Conservation (phyloP, 2,113 vertebrate species). For the Gymnarchus niloticus region DNA sequence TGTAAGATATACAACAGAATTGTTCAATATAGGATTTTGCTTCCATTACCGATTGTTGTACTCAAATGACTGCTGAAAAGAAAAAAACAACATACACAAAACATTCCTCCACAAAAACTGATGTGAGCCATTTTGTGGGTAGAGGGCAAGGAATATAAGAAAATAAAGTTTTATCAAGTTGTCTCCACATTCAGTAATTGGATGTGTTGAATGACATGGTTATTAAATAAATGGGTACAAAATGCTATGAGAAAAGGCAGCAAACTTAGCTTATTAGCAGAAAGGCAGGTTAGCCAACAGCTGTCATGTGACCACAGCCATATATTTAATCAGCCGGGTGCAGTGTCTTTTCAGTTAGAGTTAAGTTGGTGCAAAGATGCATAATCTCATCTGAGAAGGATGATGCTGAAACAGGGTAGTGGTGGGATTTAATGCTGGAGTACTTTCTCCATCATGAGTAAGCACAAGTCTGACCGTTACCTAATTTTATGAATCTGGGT, state of each 20-base stretch:
- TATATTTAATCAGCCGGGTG: not conserved
- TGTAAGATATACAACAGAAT: not conserved
- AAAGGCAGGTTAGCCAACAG: not conserved
- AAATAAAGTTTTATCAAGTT: not conserved
- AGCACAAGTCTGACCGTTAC: not conserved
- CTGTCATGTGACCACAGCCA: not conserved
- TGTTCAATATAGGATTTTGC: not conserved
- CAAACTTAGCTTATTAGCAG: not conserved
- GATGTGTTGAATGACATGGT: not conserved
- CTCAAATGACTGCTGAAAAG: not conserved
- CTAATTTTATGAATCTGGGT: not conserved
- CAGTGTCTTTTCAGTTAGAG: not conserved
- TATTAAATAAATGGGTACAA: conserved; percentile 6
- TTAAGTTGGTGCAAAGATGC: not conserved
- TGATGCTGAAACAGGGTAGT: not conserved
- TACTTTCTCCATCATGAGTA: not conserved
- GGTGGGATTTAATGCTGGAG: not conserved
- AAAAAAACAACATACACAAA: not conserved
- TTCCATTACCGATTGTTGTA: not conserved
- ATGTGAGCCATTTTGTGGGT: not conserved
- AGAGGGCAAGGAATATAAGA: not conserved
- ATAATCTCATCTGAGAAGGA: not conserved
- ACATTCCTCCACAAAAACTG: not conserved
- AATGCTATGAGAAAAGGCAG: not conserved
- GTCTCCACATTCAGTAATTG: not conserved